Evolutionary conservation across 1,140 invertebrate genomes (phyloP).

Genomic region (Epicauta chinensis): DNA sequence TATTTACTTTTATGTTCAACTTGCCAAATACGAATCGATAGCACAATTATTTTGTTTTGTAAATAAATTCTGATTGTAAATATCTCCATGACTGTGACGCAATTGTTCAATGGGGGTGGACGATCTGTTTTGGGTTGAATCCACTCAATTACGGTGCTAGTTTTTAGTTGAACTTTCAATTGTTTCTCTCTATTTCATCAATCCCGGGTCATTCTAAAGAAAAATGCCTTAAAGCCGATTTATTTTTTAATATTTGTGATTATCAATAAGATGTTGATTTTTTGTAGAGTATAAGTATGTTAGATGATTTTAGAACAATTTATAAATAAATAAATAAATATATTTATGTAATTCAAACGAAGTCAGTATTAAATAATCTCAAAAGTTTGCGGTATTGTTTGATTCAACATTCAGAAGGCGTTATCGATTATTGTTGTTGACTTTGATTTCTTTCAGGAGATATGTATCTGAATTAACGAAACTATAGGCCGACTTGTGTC

Average conservation of each 20-base stretch:
- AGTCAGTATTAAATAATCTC: too few relatives aligned
- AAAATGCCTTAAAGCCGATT: neutral
- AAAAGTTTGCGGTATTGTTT: too few relatives aligned
- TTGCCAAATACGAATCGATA: conserved; percentile 6
- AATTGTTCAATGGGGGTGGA: too few relatives aligned
- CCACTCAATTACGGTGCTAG: conserved; percentile 6
- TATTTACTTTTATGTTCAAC: neutral
- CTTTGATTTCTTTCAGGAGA: neutral
- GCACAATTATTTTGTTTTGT: conserved; percentile 9
- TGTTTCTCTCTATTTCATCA: conserved; percentile 6
- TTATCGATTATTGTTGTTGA: too few relatives aligned
- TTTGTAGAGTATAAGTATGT: conserved; percentile 11
- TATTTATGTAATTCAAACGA: conserved; percentile 6
- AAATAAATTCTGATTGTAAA: conserved; percentile 7
- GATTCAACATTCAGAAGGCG: too few relatives aligned
- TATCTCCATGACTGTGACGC: conserved; percentile 15
- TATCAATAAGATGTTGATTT: conserved; percentile 8
- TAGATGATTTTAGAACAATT: conserved; percentile 12
- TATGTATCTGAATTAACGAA: conserved; percentile 19
- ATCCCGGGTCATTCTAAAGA: conserved; percentile 1
- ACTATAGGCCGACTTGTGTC: conserved; percentile 1
- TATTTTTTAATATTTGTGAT: too few relatives aligned
- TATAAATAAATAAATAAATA: conserved; percentile 5
- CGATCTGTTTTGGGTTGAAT: too few relatives aligned
- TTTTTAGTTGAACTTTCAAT: conserved; percentile 1